Conservation (phyloP, 2,888 invertebrate species). For the Drosophila mimica region DNA sequence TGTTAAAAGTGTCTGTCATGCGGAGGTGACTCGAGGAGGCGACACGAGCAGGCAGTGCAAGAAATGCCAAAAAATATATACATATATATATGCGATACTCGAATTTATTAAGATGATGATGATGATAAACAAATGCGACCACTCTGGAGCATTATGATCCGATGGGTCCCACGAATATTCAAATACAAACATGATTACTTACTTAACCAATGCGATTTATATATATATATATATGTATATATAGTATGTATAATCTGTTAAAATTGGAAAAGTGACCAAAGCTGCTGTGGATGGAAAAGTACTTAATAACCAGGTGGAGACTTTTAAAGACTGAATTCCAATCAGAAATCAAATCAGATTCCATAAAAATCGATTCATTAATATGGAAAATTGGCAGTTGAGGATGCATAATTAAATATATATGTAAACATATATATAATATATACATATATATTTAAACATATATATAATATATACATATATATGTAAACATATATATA, state of each 20-base stretch:
- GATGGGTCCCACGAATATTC: not conserved
- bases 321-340: not conserved
- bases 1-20: conserved; percentile 67
- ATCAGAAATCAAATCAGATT: not conserved
- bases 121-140: conserved; percentile 2
- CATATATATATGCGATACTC: conserved; percentile 11
- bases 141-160: not conserved
- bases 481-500: not conserved
- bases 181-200: not conserved
- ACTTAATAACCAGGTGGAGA: not conserved
- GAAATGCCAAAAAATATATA: conserved; percentile 9
- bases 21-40: not conserved
- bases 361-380: too few species aligned
- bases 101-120: conserved; percentile 13
- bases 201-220: not conserved
- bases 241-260: not conserved
- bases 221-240: too few species aligned
- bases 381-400: too few species aligned
- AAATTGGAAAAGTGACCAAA: not conserved
- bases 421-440: too few species aligned
- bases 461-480: not conserved
- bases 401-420: too few species aligned
- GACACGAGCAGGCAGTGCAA: conserved; percentile 6
- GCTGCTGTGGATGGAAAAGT: not conserved
- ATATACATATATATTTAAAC: not conserved